Evolutionary conservation across 2,797 vertebrate species (phyloP).

Genomic region (Potorous gilbertii): DNA sequence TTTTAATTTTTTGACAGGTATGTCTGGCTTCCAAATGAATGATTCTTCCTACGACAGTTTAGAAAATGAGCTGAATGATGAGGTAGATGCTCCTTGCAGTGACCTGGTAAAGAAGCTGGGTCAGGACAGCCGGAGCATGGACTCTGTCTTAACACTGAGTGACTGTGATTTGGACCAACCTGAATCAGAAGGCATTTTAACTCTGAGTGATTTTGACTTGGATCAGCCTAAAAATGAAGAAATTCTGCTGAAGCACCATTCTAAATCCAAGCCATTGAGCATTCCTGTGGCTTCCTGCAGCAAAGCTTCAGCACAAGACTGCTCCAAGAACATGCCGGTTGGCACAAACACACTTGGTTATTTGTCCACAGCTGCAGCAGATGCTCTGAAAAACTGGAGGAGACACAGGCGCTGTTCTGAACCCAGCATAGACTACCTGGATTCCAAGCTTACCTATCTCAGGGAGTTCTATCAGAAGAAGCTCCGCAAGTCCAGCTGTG

Average conservation of each 20-base stretch:
- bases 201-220: slow-evolving; percentile 92
- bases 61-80: slow-evolving; percentile 95
- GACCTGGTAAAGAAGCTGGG: slow-evolving; percentile 86
- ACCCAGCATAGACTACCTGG: slow-evolving; percentile 86
- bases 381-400: slow-evolving; percentile 79
- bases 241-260: slow-evolving; percentile 82
- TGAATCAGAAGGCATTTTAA: slow-evolving; percentile 87
- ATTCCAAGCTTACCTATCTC: slow-evolving; percentile 61
- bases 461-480: slow-evolving; percentile 75
- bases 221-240: slow-evolving; percentile 87
- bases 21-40: slow-evolving; percentile 93
- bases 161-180: slow-evolving; percentile 91
- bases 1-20: slow-evolving; percentile 85
- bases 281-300: slow-evolving; percentile 76
- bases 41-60: slow-evolving; percentile 97
- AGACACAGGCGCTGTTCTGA: slow-evolving; percentile 92
- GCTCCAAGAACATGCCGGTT: slow-evolving; percentile 37
- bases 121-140: slow-evolving; percentile 92
- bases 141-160: slow-evolving; percentile 94
- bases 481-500: slow-evolving; percentile 91
- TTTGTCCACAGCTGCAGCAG: slow-evolving; percentile 71
- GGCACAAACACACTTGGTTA: slow-evolving; percentile 65
- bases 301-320: slow-evolving; percentile 76
- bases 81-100: slow-evolving; percentile 89
- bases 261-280: slow-evolving; percentile 82